Conservation (phyloP, 1,140 invertebrate species). For the Ruditapes philippinarum region DNA sequence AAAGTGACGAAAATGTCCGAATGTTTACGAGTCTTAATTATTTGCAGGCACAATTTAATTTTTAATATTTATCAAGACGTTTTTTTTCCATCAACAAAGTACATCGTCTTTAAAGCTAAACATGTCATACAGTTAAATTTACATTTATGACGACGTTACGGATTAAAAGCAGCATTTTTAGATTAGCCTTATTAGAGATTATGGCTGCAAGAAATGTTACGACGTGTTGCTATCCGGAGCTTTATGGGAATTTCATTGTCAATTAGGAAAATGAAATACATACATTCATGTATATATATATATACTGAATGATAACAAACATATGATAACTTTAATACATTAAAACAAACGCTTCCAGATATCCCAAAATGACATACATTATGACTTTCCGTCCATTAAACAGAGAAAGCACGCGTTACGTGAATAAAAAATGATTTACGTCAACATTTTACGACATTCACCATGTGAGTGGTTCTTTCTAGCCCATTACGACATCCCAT, state of each 20-base stretch:
- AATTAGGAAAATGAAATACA: conserved; percentile 4
- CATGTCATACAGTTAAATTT: too few species aligned
- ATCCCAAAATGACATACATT: not conserved
- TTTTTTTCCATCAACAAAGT: too few species aligned
- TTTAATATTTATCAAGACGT: too few species aligned
- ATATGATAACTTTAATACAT: not conserved
- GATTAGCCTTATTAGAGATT: too few species aligned
- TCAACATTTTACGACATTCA: conserved; percentile 52
- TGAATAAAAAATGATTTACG: conserved; percentile 62
- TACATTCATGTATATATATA: not conserved
- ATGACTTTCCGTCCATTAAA: not conserved
- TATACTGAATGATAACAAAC: not conserved
- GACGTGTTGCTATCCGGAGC: not conserved
- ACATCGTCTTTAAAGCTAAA: too few species aligned
- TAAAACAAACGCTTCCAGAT: conserved; percentile 17
- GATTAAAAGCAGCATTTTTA: too few species aligned
- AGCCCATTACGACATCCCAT: conserved; percentile 18
- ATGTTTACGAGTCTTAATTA: too few species aligned
- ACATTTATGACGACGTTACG: too few species aligned
- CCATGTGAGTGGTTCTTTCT: not conserved
- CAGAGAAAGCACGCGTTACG: conserved; percentile 20
- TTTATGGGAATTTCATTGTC: not conserved
- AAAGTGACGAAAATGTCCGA: too few species aligned
- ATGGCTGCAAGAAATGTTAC: not conserved
- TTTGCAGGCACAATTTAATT: too few species aligned